Conservation (phyloP, 2,888 invertebrate genomes). For the Zaprionus obscuricornis region DNA sequence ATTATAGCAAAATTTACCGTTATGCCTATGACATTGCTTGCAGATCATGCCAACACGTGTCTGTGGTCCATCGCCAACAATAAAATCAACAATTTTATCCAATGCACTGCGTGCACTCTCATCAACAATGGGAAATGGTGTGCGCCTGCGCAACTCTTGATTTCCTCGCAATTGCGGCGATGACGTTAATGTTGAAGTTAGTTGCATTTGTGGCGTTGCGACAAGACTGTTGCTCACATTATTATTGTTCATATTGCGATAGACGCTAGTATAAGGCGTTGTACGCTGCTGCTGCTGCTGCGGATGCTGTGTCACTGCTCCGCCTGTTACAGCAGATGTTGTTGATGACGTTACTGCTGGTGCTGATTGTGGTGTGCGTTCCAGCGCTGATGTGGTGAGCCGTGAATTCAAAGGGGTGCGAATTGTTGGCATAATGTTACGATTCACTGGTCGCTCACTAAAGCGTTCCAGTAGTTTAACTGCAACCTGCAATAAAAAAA, state of each 20-base stretch:
- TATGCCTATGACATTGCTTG: constrained; percentile 93
- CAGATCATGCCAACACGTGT: constrained; percentile 98
- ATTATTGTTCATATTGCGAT: constrained; percentile 49
- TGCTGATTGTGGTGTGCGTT: constrained; percentile 29
- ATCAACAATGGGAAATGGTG: constrained; percentile 83
- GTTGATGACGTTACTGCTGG: constrained; percentile 14
- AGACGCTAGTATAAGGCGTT: constrained; percentile 55
- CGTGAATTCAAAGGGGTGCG: constrained; percentile 32
- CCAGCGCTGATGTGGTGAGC: constrained; percentile 12
- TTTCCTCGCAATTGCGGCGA: constrained; percentile 36
- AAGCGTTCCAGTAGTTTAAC: constrained; percentile 82
- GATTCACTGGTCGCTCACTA: constrained; percentile 63
- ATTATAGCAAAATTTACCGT: constrained; percentile 86
- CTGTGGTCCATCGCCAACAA: constrained; percentile 97
- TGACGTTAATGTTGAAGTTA: constrained; percentile 29
- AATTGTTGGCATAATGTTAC: neutral
- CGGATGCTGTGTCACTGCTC: no score
- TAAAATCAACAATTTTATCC: constrained; percentile 95
- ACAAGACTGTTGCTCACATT: constrained; percentile 44
- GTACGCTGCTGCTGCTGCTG: constrained; percentile 24
- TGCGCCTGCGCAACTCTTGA: constrained; percentile 77
- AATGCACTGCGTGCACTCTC: constrained; percentile 89
- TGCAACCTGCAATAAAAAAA: constrained; percentile 70
- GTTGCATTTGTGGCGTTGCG: constrained; percentile 19
- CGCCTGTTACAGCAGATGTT: constrained; percentile 22